Base-by-base conservation (phyloP, 2,113 vertebrate species). In the Toxotes chatareus region DNA sequence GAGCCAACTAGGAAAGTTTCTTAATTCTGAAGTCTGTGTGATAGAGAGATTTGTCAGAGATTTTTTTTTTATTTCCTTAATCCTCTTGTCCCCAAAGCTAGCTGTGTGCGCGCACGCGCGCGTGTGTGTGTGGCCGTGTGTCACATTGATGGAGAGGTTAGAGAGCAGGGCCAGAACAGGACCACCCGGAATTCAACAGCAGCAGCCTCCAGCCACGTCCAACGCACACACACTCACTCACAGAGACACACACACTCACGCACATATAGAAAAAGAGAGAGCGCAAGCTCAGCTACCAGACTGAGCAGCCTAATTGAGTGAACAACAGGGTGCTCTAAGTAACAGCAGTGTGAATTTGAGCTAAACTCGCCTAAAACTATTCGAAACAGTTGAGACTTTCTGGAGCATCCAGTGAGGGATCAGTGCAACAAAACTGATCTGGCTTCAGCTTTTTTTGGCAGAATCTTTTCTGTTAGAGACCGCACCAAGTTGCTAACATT, bases 171-270 rank as follows among this genome's bases (percentile, higher is more conserved):
- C 93, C 93, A 93, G 90, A 91, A 91, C 91, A 92, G 89, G 93
- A 93, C 93, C 93, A 92, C 93, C 93, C 91, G 83, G 93, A 93
- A 93, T 93, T 93, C 91, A 93, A 93, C 92, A 93, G 89, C 90
- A 90, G 86, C 90, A 79, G 88, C 90, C 89, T 92, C 85, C 90
- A 93, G 93, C 90, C 90, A 93, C 89, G 77, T 88, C 83, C 76
- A 87, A 34, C 59, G 55, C 70, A 93, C 93, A 75, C 84, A 79
- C 44, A 73, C 74, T 94, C 93, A 75, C 85, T 76, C 77, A 67
- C 60, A 42, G 91, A 78, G 81, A 73, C 82, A 76, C 82, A 76
- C 75, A 71, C 69, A 42, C 19, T 67, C 61, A 38, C 47, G 69
- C 56, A 74, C 23, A 80, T 46, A 89, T 13, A 80, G 56, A 78